Base-by-base conservation (phyloP, 2,113 vertebrate species). In the Triplophysa siluroides region DNA sequence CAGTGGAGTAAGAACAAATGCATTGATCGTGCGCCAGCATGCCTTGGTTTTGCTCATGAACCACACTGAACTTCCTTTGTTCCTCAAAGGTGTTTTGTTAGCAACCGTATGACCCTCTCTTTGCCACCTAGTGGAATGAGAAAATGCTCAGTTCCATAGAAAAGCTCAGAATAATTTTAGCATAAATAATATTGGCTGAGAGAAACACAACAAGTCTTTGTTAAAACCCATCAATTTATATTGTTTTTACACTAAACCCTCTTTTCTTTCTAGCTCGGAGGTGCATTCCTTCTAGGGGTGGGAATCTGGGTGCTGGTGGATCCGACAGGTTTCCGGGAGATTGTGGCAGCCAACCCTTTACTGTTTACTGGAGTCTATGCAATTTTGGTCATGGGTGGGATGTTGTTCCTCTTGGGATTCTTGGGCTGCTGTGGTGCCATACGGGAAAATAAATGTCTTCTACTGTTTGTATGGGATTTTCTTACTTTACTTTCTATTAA, bases 331-430 rank as follows among this genome's bases (percentile, higher is more conserved):
- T 96, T 98, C 81, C 93, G 94, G 84, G 95, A 98, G 92, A 95
- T 98, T 0, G 94, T 98, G 84, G 94, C 94, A 0, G 92, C 94
- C 74, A 96, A 96, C 87, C 94, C 96, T 0, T 89, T 98, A 79
- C 93, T 98, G 81, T 93, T 97, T 92, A 96, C 95, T 0, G 96
- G 96, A 0, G 93, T 94, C 0, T 97, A 97, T 86, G 90, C 95
- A 84, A 90, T 98, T 88, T 90, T 98, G 93, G 95, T 94, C 19
- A 93, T 96, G 95, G 97, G 97, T 4, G 90, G 89, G 3, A 89
- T 98, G 93, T 93, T 98, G 4, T 97, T 97, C 61, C 93, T 98
- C 83, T 94, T 98, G 6, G 97, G 97, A 52, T 98, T 98, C 88
- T 93, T 98, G 7, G 97, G 97, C 88, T 98, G 97, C 93, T 98